Evolutionary conservation across 2,113 vertebrate species (phyloP).

Genomic region (Asarcornis scutulata): DNA sequence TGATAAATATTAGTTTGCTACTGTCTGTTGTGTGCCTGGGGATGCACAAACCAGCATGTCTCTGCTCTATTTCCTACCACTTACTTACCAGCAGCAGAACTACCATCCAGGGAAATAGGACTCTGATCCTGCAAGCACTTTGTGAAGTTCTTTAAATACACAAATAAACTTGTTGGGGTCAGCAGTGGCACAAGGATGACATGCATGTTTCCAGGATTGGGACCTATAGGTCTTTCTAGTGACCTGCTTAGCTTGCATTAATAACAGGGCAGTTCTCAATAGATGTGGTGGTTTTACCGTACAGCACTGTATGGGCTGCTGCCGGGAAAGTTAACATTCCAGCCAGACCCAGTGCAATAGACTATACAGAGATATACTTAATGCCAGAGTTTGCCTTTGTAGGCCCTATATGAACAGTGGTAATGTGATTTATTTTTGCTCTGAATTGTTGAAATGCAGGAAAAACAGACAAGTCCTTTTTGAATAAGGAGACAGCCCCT

Average conservation of each 20-base stretch:
- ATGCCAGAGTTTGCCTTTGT: background rate
- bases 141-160: conserved; percentile 64
- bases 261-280: conserved; percentile 32
- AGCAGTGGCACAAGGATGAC: conserved; percentile 58
- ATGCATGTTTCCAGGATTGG: conserved; percentile 56
- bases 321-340: no score
- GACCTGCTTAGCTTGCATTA: conserved; percentile 59
- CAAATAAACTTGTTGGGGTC: conserved; percentile 67
- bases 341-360: background rate
- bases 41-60: conserved; percentile 61
- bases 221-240: conserved; percentile 43
- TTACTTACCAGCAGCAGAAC: conserved; percentile 64
- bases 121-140: conserved; percentile 68
- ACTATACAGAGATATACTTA: background rate
- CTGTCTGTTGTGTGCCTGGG: conserved; percentile 45
- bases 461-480: background rate
- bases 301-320: no score
- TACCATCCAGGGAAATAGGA: conserved; percentile 65
- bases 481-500: background rate
- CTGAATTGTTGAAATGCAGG: background rate
- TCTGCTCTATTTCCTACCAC: conserved; percentile 65
- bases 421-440: background rate
- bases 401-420: background rate
- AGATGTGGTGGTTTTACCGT: no score
- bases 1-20: conserved; percentile 56